Percentiles rank a stretch among this genome's conserved stretches.
Evolutionary conservation across 2,888 invertebrate species (phyloP).

Genomic region (Mellilla xanthometata): DNA sequence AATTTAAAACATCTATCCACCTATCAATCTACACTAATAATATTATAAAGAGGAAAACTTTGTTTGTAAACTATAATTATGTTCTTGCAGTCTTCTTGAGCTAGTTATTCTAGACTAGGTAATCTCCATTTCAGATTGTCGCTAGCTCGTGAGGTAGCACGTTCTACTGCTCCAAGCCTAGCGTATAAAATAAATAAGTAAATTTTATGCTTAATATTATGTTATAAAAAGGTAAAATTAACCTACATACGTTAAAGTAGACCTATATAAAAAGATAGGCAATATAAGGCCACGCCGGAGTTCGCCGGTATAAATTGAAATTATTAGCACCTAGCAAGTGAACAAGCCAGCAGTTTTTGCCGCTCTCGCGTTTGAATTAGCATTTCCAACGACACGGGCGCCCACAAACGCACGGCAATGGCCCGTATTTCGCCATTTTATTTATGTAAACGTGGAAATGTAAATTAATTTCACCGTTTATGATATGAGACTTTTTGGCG

Average conservation of each 20-base stretch:
- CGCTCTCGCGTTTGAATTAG: slow-evolving; percentile 58
- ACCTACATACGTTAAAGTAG: slow-evolving; percentile 1
- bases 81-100: too few species aligned
- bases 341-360: slow-evolving; percentile 56
- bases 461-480: slow-evolving; percentile 70
- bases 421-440: slow-evolving; percentile 46
- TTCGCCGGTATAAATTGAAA: slow-evolving; percentile 45
- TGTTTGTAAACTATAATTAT: too few species aligned
- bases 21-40: too few species aligned
- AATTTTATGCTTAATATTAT: too few species aligned
- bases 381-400: slow-evolving; percentile 48
- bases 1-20: too few species aligned
- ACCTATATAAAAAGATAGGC: slow-evolving; percentile 14
- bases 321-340: slow-evolving; percentile 57
- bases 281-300: slow-evolving; percentile 15
- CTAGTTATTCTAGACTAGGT: too few species aligned
- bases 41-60: too few species aligned
- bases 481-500: slow-evolving; percentile 60
- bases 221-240: too few species aligned
- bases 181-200: too few species aligned
- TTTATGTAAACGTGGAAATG: slow-evolving; percentile 69
- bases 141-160: too few species aligned
- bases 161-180: too few species aligned
- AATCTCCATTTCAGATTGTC: too few species aligned
- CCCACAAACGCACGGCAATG: slow-evolving; percentile 54